These are phyloP conservation scores for Eupsilia transversa DNA, from an alignment of 2,888 invertebrate genomes.

Conservation along the genomic window DNA sequence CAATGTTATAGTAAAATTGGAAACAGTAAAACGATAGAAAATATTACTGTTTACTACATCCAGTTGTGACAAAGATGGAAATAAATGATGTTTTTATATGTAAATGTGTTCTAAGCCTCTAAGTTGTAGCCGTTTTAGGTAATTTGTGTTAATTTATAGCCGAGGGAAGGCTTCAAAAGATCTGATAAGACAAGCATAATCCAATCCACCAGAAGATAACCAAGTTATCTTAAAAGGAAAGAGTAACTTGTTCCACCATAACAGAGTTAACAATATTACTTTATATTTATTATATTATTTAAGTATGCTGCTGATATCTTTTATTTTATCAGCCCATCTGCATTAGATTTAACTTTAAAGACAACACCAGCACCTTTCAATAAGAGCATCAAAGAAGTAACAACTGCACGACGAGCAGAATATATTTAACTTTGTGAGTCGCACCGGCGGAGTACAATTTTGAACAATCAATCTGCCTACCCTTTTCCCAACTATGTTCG, in stretches of 20 bases:
- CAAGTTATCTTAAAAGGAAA: neutral
- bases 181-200: constrained; percentile 7
- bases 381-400: neutral
- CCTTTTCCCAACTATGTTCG: too few relatives aligned
- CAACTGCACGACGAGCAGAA: neutral
- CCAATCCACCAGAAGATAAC: neutral
- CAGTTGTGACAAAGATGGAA: constrained; percentile 21
- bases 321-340: neutral
- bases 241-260: neutral
- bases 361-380: neutral
- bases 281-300: neutral
- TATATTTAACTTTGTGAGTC: neutral
- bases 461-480: too few relatives aligned
- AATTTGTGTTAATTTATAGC: constrained; percentile 15
- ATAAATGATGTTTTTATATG: constrained; percentile 31
- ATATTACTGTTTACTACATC: constrained; percentile 48
- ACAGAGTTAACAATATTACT: neutral
- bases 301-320: neutral
- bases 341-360: neutral
- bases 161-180: neutral
- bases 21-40: constrained; percentile 54
- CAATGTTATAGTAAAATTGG: constrained; percentile 58
- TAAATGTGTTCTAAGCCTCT: constrained; percentile 24
- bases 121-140: constrained; percentile 5
- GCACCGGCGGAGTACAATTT: neutral